Percentiles rank a stretch among this genome's conserved stretches.
These are phyloP conservation scores for Leptura quadrifasciata DNA, from an alignment of 2,888 invertebrate species.

Conservation along the genomic window DNA sequence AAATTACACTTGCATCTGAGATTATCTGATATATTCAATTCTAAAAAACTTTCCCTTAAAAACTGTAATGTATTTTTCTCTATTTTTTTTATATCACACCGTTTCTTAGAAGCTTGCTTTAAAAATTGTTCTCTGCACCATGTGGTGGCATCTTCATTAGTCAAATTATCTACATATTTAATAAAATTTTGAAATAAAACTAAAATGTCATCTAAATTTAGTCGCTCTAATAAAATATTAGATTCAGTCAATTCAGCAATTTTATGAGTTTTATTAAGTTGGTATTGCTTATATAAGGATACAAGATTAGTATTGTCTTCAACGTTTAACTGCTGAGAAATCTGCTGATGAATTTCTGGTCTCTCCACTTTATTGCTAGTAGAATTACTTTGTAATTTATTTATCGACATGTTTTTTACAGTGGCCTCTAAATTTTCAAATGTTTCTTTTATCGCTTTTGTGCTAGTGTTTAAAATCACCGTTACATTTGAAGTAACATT, in stretches of 20 bases:
- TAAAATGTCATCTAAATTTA: constrained; percentile 60
- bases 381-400: not conserved
- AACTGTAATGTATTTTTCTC: constrained; percentile 64
- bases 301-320: constrained; percentile 55
- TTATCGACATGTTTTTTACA: not conserved
- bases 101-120: constrained; percentile 61
- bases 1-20: constrained; percentile 78
- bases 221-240: constrained; percentile 59
- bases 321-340: not conserved
- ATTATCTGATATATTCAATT: constrained; percentile 75
- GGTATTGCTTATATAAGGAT: constrained; percentile 69
- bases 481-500: not conserved
- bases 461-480: not conserved
- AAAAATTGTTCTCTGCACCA: constrained; percentile 71
- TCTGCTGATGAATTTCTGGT: not conserved
- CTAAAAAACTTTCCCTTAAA: constrained; percentile 76
- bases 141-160: constrained; percentile 56
- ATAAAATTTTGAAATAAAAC: constrained; percentile 63
- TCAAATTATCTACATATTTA: constrained; percentile 60
- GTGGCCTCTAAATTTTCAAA: not conserved
- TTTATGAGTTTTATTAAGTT: constrained; percentile 69
- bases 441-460: not conserved
- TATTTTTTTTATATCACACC: constrained; percentile 43
- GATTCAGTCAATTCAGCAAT: constrained; percentile 67
- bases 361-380: not conserved